phyloP scores from a whole-genome alignment of 2,797 vertebrate genomes.

The Paratrypauchen microcephalus region DNA sequence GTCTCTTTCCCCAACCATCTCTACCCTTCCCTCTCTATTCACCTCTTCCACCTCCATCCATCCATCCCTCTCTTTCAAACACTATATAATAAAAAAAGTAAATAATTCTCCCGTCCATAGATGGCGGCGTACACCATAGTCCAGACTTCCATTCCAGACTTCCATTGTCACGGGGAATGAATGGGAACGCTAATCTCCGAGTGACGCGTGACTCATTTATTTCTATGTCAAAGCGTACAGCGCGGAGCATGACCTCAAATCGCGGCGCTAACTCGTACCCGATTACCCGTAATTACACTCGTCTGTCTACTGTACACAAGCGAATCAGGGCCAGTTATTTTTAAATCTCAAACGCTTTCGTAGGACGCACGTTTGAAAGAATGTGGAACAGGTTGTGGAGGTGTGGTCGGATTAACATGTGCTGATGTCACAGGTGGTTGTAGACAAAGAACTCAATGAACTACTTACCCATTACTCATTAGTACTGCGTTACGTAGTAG shows the following conservation, averaged over 20 bases:
- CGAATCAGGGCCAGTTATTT: not conserved
- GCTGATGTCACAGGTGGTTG: not conserved
- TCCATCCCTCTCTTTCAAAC: no score
- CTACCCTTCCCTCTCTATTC: no score
- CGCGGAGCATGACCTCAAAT: not conserved
- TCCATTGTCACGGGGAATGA: not conserved
- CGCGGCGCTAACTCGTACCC: not conserved
- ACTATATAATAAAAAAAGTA: no score
- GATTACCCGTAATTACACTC: not conserved
- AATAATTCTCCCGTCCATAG: no score
- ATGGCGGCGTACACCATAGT: no score
- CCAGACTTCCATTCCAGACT: no score
- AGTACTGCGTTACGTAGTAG: not conserved
- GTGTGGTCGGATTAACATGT: not conserved
- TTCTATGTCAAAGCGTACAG: not conserved
- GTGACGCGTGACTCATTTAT: not conserved
- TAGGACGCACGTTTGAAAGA: not conserved
- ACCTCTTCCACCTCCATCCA: no score
- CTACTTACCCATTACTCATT: not conserved
- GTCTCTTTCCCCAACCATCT: no score
- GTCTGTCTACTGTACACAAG: not conserved
- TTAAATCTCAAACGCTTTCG: not conserved
- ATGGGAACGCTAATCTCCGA: constrained; percentile 9
- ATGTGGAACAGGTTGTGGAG: not conserved
- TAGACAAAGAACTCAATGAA: not conserved